These are phyloP conservation scores for Stratiolaelaps scimitus DNA, from an alignment of 1,140 invertebrate species.

Conservation along the genomic window DNA sequence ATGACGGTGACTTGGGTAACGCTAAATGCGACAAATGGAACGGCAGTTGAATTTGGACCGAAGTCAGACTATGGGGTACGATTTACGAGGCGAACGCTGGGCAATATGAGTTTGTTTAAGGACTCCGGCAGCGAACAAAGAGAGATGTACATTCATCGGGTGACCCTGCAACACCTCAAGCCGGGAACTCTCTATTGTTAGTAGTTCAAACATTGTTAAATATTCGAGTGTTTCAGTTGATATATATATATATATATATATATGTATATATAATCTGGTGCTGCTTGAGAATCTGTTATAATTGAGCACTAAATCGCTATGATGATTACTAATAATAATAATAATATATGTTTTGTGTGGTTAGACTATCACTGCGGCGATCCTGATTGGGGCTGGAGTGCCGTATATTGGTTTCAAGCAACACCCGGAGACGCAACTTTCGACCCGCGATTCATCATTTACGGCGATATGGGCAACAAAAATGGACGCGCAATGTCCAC, in stretches of 20 bases:
- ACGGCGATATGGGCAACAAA: slow-evolving; percentile 47
- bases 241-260: too few species aligned
- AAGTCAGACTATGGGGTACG: slow-evolving; percentile 36
- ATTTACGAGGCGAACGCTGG: slow-evolving; percentile 47
- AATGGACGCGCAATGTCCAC: slow-evolving; percentile 45
- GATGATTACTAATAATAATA: too few species aligned
- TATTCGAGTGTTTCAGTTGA: too few species aligned
- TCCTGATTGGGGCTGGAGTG: slow-evolving; percentile 42
- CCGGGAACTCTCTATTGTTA: slow-evolving; percentile 53
- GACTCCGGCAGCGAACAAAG: slow-evolving; percentile 60
- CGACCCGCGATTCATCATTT: slow-evolving; percentile 44
- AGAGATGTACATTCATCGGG: slow-evolving; percentile 66
- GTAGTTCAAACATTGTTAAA: too few species aligned
- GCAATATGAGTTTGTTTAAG: slow-evolving; percentile 54
- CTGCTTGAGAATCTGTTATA: too few species aligned
- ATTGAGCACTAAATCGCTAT: too few species aligned
- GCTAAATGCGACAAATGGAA: slow-evolving; percentile 52
- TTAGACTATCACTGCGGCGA: slow-evolving; percentile 42
- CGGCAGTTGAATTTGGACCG: slow-evolving; percentile 63
- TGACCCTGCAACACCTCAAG: slow-evolving; percentile 48
- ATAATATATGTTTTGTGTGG: slow-evolving; percentile 31
- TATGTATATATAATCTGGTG: too few species aligned
- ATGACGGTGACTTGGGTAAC: slow-evolving; percentile 85
- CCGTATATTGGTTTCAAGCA: slow-evolving; percentile 41
- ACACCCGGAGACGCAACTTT: slow-evolving; percentile 40